A percentile compares a stretch with the other conserved stretches of the same genome.
phyloP scores from a whole-genome alignment of 2,113 vertebrate species.

The Urocitellus parryii region DNA sequence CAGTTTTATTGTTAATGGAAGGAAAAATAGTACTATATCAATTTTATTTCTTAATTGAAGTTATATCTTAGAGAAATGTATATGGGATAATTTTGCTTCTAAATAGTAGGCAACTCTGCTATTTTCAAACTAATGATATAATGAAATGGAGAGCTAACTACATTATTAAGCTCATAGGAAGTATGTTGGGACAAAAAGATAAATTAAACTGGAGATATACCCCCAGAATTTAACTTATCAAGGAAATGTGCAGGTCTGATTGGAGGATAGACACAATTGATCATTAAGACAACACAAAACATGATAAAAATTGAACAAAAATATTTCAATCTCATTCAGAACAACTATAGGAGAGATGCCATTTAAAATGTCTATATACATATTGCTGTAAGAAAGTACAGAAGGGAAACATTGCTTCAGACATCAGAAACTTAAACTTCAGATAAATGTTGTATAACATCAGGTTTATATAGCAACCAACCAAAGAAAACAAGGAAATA shows the following conservation, averaged over 20 bases:
- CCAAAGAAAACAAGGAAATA: slow-evolving; percentile 20
- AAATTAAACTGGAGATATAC: slow-evolving; percentile 65
- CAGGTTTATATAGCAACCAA: too few species aligned
- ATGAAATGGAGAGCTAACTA: slow-evolving; percentile 76
- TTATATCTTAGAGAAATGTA: slow-evolving; percentile 76
- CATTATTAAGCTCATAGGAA: slow-evolving; percentile 82
- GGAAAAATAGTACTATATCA: background rate
- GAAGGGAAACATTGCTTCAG: background rate
- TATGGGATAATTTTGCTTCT: slow-evolving; percentile 81
- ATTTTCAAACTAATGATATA: slow-evolving; percentile 84
- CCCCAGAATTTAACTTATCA: background rate
- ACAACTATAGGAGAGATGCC: background rate
- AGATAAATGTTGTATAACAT: background rate
- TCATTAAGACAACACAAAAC: background rate
- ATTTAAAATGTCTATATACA: slow-evolving; percentile 11
- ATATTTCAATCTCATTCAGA: slow-evolving; percentile 26
- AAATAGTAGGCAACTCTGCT: slow-evolving; percentile 77
- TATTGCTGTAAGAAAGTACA: too few species aligned
- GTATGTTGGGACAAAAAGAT: slow-evolving; percentile 68
- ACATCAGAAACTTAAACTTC: background rate
- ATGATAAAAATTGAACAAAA: slow-evolving; percentile 5
- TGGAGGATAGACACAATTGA: background rate
- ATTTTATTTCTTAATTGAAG: background rate
- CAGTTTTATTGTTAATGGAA: background rate
- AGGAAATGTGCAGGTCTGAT: background rate